Base-by-base conservation (phyloP, 2,113 vertebrate genomes). In the Chloroceryle aenea region DNA sequence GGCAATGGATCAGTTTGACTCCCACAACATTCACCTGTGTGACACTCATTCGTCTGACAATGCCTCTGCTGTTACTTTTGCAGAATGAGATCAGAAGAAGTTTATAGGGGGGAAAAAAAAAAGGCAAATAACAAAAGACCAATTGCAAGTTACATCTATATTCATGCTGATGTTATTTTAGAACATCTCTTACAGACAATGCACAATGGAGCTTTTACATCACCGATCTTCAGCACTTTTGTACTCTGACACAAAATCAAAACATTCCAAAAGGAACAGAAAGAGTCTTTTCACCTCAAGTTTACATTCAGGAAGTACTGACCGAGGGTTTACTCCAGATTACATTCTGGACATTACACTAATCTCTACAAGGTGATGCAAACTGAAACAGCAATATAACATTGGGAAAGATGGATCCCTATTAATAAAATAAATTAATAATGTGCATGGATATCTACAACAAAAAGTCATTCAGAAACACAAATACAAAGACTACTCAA, bases 121-220 rank as follows among this genome's bases (percentile, higher is more conserved):
- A 14, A 2, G 59, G 34, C 23, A 50, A 87, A 47, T 25, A 84
- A 88, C 88, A 93, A 63, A 75, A 67, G 61, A 75, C 4, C 3
- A 10, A 38, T 32, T 66, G 23, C 25, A 77, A 78, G 23, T 88
- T 76, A 36, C 43, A 89, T 88, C 81, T 53, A 32, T 42, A 94
- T 89, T 50, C 61, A 71, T 4, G 20, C 9, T 88, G 82, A 91
- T 69, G 89, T 72, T 89, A 91, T 79, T 95, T 87, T 64, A 78
- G 68, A 95, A 89, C 93, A 96, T 82, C 66, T 91, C 58, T 58
- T 72, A 69, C 4, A 12, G 38, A 96, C 87, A 87, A 96, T 58
- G 26, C 30, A 95, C 87, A 96, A 93, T 71, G 50, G 80, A 76
- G 79, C 34, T 25, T 85, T 93, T 87, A 87, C 91, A 87, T 55